Evolutionary conservation across 2,113 vertebrate genomes (phyloP).

Genomic region (Heptranchias perlo): DNA sequence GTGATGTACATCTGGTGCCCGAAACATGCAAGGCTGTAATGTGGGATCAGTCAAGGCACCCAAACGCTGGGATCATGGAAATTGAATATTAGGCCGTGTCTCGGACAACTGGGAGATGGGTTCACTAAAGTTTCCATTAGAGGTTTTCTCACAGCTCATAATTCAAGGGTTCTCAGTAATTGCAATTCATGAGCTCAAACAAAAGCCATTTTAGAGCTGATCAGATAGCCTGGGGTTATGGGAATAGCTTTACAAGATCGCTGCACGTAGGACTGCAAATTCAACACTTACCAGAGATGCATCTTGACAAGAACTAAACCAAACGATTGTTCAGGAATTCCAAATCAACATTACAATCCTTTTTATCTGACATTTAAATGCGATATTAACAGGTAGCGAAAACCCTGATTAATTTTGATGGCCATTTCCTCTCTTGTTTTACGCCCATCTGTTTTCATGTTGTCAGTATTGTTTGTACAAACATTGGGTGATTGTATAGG

Average conservation of each 20-base stretch:
- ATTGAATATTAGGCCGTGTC: not conserved
- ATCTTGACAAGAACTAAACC: not conserved
- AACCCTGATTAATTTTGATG: not conserved
- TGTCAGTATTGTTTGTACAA: not conserved
- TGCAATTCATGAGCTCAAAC: not conserved
- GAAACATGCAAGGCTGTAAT: not conserved
- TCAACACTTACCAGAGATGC: not conserved
- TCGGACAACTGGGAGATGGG: not conserved
- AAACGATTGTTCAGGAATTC: not conserved
- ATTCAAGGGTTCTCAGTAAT: not conserved
- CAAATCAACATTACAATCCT: not conserved
- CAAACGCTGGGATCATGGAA: not conserved
- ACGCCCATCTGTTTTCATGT: not conserved
- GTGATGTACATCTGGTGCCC: not conserved
- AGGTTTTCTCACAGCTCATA: not conserved
- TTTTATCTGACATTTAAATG: not conserved
- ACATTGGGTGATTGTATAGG: not conserved
- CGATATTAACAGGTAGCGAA: not conserved
- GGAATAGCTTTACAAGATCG: not conserved
- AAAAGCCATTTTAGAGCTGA: not conserved
- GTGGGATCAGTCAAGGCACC: not conserved
- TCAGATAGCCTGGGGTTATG: not conserved
- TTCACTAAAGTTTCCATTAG: not conserved
- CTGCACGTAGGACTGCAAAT: not conserved
- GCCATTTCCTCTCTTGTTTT: not conserved